Percentiles rank a stretch among this genome's conserved stretches.
phyloP scores from a whole-genome alignment of 2,888 invertebrate species.

The Dusona sp. region DNA sequence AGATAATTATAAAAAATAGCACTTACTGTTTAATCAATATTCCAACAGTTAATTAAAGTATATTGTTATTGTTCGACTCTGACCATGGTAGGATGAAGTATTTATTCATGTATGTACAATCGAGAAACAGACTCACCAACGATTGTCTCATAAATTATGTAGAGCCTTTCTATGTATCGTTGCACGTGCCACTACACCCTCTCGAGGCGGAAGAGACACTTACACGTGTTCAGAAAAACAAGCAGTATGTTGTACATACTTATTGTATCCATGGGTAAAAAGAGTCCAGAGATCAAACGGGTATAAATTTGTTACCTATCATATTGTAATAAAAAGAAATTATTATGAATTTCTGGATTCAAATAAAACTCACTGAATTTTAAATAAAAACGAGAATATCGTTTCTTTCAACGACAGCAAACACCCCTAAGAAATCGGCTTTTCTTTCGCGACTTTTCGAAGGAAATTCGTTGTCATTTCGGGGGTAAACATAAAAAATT shows the following conservation, averaged over 20 bases:
- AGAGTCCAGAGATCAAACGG: background rate
- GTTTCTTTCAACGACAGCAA: background rate
- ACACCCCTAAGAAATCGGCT: background rate
- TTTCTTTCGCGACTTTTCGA: background rate
- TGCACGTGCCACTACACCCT: slow-evolving; percentile 30
- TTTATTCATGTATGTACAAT: no score
- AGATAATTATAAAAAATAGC: no score
- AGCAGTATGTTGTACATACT: background rate
- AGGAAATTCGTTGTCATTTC: background rate
- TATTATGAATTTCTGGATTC: no score
- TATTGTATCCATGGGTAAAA: slow-evolving; percentile 3
- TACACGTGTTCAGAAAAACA: slow-evolving; percentile 11
- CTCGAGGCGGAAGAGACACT: background rate
- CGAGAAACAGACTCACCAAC: slow-evolving; percentile 25
- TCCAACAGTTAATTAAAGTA: background rate
- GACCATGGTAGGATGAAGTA: background rate
- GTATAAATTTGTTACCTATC: background rate
- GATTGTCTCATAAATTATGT: slow-evolving; percentile 54
- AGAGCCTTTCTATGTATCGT: slow-evolving; percentile 32
- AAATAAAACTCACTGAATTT: background rate
- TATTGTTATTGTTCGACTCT: background rate
- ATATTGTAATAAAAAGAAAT: no score
- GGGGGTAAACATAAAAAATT: background rate
- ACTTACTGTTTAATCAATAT: no score
- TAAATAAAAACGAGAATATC: background rate